Evolutionary conservation across 2,113 vertebrate genomes (phyloP).

Genomic region (Takifugu bimaculatus): DNA sequence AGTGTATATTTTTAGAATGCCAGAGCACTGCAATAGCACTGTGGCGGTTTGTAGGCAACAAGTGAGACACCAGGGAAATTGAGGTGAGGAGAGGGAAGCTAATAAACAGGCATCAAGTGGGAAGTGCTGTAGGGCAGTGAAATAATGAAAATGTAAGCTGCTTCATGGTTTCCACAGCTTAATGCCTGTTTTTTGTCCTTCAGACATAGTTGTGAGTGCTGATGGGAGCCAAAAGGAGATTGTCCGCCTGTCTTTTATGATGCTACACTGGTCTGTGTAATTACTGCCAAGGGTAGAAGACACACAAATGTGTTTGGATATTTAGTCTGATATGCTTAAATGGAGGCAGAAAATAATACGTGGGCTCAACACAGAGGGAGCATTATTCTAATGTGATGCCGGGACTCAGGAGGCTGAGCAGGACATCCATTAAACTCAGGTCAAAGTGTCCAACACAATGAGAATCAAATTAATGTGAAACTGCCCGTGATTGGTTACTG

Average conservation of each 20-base stretch:
- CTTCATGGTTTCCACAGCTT: slow-evolving; percentile 19
- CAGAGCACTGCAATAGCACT: neutral
- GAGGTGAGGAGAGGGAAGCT: slow-evolving; percentile 16
- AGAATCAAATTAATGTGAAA: too few species aligned
- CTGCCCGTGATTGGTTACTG: too few species aligned
- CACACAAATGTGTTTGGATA: slow-evolving; percentile 52
- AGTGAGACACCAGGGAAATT: slow-evolving; percentile 17
- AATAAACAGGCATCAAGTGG: slow-evolving; percentile 39
- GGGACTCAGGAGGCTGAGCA: too few species aligned
- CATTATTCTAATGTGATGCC: too few species aligned
- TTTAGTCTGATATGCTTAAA: slow-evolving; percentile 39
- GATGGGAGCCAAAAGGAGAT: slow-evolving; percentile 35
- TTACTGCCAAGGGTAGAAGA: slow-evolving; percentile 49
- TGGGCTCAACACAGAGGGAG: neutral
- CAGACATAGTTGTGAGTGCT: slow-evolving; percentile 19
- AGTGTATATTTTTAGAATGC: neutral
- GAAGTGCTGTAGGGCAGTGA: slow-evolving; percentile 35
- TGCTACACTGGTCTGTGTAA: slow-evolving; percentile 53
- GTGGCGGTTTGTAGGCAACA: slow-evolving; percentile 19
- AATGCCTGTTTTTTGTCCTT: slow-evolving; percentile 27
- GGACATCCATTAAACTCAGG: too few species aligned
- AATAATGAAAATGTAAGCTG: slow-evolving; percentile 42
- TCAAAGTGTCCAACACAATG: too few species aligned
- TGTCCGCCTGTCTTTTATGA: slow-evolving; percentile 28
- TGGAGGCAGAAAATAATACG: slow-evolving; percentile 19